Evolutionary conservation across 2,888 invertebrate genomes (phyloP), one percentile per base, ranked within the genome.

Genomic region (Ochropleura plecta): DNA sequence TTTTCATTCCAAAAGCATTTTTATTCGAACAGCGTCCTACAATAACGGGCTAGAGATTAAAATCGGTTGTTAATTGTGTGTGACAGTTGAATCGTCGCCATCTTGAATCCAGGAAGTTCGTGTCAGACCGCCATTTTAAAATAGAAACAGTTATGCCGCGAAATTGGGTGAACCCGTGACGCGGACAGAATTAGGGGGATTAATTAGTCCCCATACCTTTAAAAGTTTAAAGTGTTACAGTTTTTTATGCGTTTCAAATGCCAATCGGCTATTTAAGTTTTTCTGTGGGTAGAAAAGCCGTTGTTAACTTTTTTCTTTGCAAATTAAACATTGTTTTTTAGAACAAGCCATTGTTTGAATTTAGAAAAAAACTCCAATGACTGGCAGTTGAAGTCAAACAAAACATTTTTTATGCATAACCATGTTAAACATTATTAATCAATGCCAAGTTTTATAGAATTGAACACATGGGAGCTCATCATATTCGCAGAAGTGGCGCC

Each of bases 51-150:
- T 88, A 92, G 78, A 88, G 89, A 86, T 89, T 87, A 88, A 87
- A 87, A 85, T 91, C 73, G 82, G 74, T 81, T 88, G 90, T 88
- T 87, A 88, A 85, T 82, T 83, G 84, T 81, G 70, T 85, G 79
- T 91, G 90, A 89, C 89, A 89, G 84, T 85, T 85, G 83, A 88
- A 82, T 85, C 83, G 86, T 71, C 89, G 90, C 92, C 92, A 91
- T 92, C 87, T 92, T 93, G 90, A 86, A 90, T 91, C 91, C 92
- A 93, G 94, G 94, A 94, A 94, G 91, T 90, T 90, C 83, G 89
- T 91, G 93, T 93, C 93, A 92, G 87, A 90, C 89, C 88, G 89
- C 90, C 90, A 92, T 93, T 91, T 92, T 90, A 92, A 93, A 93
- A 93, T 93, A 93, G 93, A 93, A 91, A 88, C 89, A 89, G 91